Percentiles rank a stretch among this genome's conserved stretches.
Conservation (phyloP, 2,797 vertebrate genomes). For the Schizopygopsis pylzovi region DNA sequence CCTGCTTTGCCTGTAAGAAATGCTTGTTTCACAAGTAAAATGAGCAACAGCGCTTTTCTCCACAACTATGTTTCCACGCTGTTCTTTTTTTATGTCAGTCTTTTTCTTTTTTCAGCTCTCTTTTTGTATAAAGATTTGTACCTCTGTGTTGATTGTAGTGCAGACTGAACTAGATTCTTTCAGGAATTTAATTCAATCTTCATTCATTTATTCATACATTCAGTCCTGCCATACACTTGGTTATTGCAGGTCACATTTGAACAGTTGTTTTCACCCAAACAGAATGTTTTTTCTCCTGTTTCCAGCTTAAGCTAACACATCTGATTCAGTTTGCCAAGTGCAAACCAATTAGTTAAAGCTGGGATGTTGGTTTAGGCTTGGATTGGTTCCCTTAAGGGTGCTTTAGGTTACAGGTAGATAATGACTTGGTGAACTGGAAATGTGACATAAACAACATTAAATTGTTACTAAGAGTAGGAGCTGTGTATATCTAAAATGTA, state of each 20-base stretch:
- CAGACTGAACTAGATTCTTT: not conserved
- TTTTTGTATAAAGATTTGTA: slow-evolving; percentile 2
- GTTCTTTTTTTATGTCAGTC: no score
- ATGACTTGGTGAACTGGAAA: not conserved
- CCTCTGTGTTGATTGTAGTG: not conserved
- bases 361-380: slow-evolving; percentile 8
- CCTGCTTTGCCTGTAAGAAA: no score
- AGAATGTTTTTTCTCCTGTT: not conserved
- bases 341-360: slow-evolving; percentile 27
- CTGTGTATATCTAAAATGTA: not conserved
- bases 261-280: not conserved
- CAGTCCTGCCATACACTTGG: not conserved
- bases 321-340: slow-evolving; percentile 18
- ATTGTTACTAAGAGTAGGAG: not conserved
- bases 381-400: slow-evolving; percentile 17
- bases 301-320: not conserved
- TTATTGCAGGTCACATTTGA: not conserved
- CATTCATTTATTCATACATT: not conserved
- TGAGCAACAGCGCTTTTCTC: no score
- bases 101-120: not conserved
- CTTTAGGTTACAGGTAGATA: not conserved
- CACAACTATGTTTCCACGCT: not conserved
- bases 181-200: not conserved
- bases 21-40: no score
- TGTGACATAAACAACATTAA: not conserved